Conservation (phyloP, 2,113 vertebrate genomes). For the Ploceus nigricollis region DNA sequence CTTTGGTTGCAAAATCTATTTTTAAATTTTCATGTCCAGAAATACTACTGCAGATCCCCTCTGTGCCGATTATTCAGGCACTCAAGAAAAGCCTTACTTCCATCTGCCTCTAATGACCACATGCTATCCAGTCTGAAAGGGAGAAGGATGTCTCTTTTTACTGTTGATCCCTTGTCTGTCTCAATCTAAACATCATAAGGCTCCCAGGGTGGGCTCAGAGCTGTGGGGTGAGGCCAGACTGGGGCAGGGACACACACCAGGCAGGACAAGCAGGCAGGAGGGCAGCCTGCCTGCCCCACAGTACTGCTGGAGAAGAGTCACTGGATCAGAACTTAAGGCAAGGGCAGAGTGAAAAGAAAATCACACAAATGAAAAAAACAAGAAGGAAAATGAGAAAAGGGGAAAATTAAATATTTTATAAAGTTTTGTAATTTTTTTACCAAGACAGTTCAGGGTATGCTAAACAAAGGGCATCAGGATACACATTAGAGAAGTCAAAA, state of each 20-base stretch:
- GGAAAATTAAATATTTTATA: not conserved
- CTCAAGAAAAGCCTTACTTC: not conserved
- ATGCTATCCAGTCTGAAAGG: not conserved
- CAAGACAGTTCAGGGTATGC: not conserved
- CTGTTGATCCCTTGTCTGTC: not conserved
- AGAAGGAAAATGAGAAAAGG: not conserved
- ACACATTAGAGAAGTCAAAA: not conserved
- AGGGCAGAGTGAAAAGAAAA: not conserved
- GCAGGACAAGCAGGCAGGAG: not conserved
- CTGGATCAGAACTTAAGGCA: not conserved
- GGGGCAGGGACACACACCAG: not conserved
- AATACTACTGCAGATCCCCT: not conserved
- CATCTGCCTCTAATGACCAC: not conserved
- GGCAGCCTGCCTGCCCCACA: not conserved
- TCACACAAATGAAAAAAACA: not conserved
- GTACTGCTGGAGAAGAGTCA: not conserved
- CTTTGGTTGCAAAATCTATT: not conserved
- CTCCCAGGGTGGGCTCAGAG: not conserved
- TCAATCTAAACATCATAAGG: not conserved
- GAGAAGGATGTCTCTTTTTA: not conserved
- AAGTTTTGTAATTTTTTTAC: not conserved
- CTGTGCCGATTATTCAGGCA: not conserved
- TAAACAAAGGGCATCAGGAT: not conserved
- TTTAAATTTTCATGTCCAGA: not conserved
- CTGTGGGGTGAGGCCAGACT: fast-evolving